Evolutionary conservation across 2,797 vertebrate genomes (phyloP).

Genomic region (Hylomyscus alleni): DNA sequence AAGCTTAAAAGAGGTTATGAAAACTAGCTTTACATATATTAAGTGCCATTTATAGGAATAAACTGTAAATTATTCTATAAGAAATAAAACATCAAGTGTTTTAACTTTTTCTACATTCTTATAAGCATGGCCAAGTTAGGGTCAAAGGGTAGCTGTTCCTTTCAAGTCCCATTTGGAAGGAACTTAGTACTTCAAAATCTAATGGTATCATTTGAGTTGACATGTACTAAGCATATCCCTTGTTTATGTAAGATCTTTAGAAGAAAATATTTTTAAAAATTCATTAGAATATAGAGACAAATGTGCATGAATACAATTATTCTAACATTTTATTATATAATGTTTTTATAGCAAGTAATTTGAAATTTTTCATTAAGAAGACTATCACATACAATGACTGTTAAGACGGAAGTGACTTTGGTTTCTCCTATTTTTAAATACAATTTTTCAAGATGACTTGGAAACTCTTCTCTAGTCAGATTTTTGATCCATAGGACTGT

Average conservation of each 20-base stretch:
- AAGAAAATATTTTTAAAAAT: background rate
- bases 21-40: conserved; percentile 42
- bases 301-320: conserved; percentile 58
- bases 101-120: conserved; percentile 55
- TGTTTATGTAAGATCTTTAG: background rate
- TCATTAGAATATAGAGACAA: background rate
- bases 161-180: conserved; percentile 61
- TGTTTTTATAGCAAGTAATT: conserved; percentile 49
- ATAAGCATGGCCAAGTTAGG: conserved; percentile 33
- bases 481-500: conserved; percentile 12
- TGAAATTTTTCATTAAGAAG: conserved; percentile 51
- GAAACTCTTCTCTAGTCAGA: background rate
- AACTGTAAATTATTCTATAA: conserved; percentile 7
- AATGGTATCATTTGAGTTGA: conserved; percentile 31
- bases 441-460: background rate
- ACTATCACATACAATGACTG: conserved; percentile 10
- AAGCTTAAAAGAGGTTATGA: conserved; percentile 37
- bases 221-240: background rate
- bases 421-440: conserved; percentile 49
- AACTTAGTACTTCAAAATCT: background rate
- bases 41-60: conserved; percentile 26
- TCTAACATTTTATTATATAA: conserved; percentile 49
- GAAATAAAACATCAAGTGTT: conserved; percentile 62
- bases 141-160: background rate
- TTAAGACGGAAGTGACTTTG: conserved; percentile 49